phyloP scores from a whole-genome alignment of 2,797 vertebrate species.

The Gambusia yucatana region DNA sequence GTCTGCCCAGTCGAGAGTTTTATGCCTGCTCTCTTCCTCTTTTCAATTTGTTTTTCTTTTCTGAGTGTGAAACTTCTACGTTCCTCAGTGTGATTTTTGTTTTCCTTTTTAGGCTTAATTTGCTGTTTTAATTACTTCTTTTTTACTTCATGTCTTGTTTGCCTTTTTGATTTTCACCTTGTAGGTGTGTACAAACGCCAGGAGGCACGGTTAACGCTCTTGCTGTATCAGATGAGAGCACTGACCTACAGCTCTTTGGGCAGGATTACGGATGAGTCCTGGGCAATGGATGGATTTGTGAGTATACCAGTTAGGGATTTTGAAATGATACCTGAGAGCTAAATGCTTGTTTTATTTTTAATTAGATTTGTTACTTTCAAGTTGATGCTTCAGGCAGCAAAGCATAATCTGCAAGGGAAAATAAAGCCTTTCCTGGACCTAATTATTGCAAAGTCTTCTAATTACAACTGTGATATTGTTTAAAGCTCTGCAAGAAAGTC shows the following conservation, averaged over 20 bases:
- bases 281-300: slow-evolving; percentile 98
- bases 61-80: neutral
- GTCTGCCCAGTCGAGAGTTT: slow-evolving; percentile 51
- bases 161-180: slow-evolving; percentile 42
- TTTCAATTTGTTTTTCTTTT: slow-evolving; percentile 2
- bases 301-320: slow-evolving; percentile 72
- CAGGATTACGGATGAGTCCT: slow-evolving; percentile 92
- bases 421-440: slow-evolving; percentile 16
- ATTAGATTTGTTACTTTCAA: slow-evolving; percentile 3
- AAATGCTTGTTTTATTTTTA: slow-evolving; percentile 24
- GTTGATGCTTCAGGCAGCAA: slow-evolving; percentile 19
- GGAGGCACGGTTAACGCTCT: slow-evolving; percentile 91
- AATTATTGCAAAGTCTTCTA: slow-evolving; percentile 27
- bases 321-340: slow-evolving; percentile 39
- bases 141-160: slow-evolving; percentile 11
- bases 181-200: slow-evolving; percentile 94
- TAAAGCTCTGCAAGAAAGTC: slow-evolving; percentile 1
- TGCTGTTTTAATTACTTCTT: neutral
- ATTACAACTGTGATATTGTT: slow-evolving; percentile 32
- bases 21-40: slow-evolving; percentile 28
- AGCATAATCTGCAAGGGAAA: slow-evolving; percentile 8
- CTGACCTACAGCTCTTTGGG: slow-evolving; percentile 86
- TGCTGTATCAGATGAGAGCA: slow-evolving; percentile 90
- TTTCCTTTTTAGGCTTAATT: neutral
- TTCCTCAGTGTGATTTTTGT: neutral